Percentiles rank a stretch among this genome's conserved stretches.
These are phyloP conservation scores for Hetaerina titia DNA, from an alignment of 2,888 invertebrate genomes.

Conservation along the genomic window DNA sequence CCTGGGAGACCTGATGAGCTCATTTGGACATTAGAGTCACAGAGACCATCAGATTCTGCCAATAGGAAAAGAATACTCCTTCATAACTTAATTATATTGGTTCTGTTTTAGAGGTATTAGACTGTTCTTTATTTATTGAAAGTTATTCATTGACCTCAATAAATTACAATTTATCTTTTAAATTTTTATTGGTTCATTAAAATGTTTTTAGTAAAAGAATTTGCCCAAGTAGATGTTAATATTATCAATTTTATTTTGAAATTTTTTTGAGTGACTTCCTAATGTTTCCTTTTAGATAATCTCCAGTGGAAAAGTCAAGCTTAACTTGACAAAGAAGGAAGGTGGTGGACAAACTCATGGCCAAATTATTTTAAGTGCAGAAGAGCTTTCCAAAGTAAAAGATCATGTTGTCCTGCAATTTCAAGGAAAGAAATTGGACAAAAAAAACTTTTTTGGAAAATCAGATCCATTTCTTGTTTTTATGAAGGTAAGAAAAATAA, in stretches of 20 bases:
- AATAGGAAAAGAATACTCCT: no score
- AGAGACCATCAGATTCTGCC: no score
- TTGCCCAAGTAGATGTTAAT: slow-evolving; percentile 70
- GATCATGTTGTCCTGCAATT: slow-evolving; percentile 75
- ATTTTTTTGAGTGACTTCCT: not conserved
- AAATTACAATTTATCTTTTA: no score
- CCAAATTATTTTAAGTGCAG: slow-evolving; percentile 74
- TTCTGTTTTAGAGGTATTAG: no score
- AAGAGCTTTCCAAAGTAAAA: slow-evolving; percentile 75
- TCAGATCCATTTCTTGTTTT: slow-evolving; percentile 76
- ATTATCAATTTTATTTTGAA: not conserved
- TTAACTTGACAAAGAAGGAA: slow-evolving; percentile 48
- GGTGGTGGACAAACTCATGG: slow-evolving; percentile 68
- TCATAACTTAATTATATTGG: no score
- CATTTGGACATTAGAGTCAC: no score
- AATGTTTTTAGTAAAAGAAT: slow-evolving; percentile 66
- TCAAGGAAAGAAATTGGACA: slow-evolving; percentile 75
- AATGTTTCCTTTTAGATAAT: slow-evolving; percentile 30
- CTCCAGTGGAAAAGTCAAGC: slow-evolving; percentile 45
- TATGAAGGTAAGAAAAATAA: slow-evolving; percentile 23
- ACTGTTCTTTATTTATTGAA: no score
- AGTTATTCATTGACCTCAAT: no score
- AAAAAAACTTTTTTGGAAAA: slow-evolving; percentile 75
- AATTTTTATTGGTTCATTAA: no score
- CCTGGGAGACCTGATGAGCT: no score